Evolutionary conservation across 1,140 invertebrate genomes (phyloP).

Genomic region (Cyrtorhinus lividipennis): DNA sequence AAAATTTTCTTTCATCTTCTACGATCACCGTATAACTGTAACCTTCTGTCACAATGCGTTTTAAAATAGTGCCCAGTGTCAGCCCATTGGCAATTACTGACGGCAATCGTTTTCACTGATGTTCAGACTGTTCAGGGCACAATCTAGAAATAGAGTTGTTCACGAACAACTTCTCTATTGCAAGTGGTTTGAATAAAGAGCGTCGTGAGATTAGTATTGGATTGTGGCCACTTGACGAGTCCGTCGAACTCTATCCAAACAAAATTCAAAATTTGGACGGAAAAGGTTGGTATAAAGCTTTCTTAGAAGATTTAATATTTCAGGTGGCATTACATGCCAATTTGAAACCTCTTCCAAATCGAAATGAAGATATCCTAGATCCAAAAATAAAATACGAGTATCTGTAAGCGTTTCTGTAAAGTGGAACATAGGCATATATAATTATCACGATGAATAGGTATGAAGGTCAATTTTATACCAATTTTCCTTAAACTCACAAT

Average conservation of each 20-base stretch:
- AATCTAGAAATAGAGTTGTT: not conserved
- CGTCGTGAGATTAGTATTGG: not conserved
- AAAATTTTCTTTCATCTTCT: too few relatives aligned
- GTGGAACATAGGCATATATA: too few relatives aligned
- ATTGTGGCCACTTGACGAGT: not conserved
- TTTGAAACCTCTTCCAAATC: not conserved
- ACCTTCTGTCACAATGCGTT: too few relatives aligned
- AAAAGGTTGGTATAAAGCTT: not conserved
- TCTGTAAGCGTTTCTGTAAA: too few relatives aligned
- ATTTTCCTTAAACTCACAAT: not conserved
- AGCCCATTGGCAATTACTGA: too few relatives aligned
- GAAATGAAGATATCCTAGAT: not conserved
- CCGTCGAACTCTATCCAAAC: not conserved
- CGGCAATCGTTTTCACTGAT: not conserved
- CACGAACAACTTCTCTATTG: not conserved
- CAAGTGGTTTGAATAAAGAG: not conserved
- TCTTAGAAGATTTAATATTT: too few relatives aligned
- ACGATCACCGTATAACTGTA: too few relatives aligned
- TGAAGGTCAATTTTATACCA: too few relatives aligned
- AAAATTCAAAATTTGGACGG: not conserved
- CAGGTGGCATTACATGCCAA: not conserved
- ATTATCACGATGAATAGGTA: too few relatives aligned
- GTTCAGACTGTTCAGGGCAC: not conserved
- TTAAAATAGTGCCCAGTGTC: too few relatives aligned
- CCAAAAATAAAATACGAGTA: too few relatives aligned